phyloP scores from a whole-genome alignment of 2,113 vertebrate genomes.

The Psammodynastes pulverulentus region DNA sequence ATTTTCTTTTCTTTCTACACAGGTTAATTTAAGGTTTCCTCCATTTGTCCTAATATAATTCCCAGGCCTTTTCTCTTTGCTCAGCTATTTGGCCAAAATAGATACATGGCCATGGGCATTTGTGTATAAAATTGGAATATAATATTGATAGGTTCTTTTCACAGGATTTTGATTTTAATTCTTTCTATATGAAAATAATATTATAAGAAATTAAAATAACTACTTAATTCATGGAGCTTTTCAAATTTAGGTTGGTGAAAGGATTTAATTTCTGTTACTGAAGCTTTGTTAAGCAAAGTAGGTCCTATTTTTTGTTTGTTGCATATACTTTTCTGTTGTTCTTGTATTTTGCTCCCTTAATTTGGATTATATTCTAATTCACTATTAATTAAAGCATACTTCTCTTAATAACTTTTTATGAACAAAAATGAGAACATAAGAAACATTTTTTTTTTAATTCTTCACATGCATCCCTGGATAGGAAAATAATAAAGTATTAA shows the following conservation, averaged over 20 bases:
- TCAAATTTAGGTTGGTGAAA: background rate
- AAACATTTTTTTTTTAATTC: background rate
- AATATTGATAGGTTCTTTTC: background rate
- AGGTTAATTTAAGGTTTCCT: background rate
- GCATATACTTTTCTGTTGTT: background rate
- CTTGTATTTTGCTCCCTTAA: background rate
- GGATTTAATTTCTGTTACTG: background rate
- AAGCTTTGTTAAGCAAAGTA: background rate
- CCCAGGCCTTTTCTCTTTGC: background rate
- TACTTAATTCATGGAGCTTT: background rate
- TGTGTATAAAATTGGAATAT: background rate
- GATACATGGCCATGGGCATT: background rate
- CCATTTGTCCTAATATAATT: background rate
- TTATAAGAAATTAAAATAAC: background rate
- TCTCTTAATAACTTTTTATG: background rate
- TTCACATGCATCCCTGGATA: background rate
- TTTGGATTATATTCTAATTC: background rate
- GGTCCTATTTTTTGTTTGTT: background rate
- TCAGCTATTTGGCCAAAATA: background rate
- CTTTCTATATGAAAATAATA: background rate
- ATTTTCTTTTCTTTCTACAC: background rate
- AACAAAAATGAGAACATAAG: fast-evolving
- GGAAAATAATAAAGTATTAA: background rate
- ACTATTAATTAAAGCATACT: background rate
- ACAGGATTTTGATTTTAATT: background rate